Evolutionary conservation across 2,113 vertebrate genomes (phyloP).

Genomic region (Gymnocephalus cernua): DNA sequence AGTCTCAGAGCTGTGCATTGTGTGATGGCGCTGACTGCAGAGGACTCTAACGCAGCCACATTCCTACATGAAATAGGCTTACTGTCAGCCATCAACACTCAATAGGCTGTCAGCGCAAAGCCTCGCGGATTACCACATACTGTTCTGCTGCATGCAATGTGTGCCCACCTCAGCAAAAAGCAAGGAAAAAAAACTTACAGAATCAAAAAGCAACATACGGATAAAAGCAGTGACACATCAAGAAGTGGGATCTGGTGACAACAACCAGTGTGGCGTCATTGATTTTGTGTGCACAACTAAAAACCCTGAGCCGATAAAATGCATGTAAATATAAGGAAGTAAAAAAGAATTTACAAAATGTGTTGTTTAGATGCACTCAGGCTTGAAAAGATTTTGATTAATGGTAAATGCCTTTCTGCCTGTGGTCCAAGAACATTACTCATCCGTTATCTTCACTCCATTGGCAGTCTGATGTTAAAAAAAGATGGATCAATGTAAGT

Average conservation of each 20-base stretch:
- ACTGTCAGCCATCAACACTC: conserved; percentile 58
- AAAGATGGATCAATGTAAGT: conserved; percentile 5
- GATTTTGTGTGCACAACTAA: not conserved
- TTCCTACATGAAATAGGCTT: conserved; percentile 65
- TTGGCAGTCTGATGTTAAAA: conserved; percentile 26
- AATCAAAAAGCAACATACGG: conserved; percentile 17
- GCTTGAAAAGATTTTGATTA: conserved; percentile 12
- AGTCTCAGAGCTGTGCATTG: conserved; percentile 51
- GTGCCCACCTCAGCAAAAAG: conserved; percentile 64
- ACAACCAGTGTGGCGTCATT: not conserved
- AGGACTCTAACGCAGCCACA: conserved; percentile 36
- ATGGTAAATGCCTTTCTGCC: conserved; percentile 12
- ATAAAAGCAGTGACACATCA: conserved; percentile 50
- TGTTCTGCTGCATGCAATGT: conserved; percentile 37
- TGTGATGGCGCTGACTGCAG: conserved; percentile 61
- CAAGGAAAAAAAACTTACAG: conserved; percentile 46
- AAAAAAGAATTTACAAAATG: not conserved
- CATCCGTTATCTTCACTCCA: conserved; percentile 34
- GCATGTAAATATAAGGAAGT: not conserved
- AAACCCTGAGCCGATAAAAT: not conserved
- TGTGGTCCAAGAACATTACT: conserved; percentile 29
- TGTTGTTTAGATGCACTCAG: not conserved
- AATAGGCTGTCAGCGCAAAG: conserved; percentile 55
- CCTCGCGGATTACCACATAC: conserved; percentile 57
- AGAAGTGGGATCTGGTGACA: conserved; percentile 15